These are phyloP conservation scores for Colostygia pectinataria DNA, from an alignment of 2,888 invertebrate species.

Conservation along the genomic window DNA sequence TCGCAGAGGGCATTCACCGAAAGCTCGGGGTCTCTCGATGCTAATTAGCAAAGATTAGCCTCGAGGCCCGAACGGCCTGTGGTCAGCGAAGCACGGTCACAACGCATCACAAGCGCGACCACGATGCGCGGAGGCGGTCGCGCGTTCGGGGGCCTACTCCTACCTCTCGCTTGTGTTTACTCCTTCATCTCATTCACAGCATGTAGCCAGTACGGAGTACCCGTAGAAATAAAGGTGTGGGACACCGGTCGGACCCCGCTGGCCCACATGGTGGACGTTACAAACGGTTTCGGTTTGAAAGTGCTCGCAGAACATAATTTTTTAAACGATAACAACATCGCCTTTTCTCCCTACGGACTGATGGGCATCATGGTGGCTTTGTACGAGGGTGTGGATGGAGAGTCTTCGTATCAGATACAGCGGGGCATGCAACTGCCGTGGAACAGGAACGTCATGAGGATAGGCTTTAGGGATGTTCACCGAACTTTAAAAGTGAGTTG, in stretches of 20 bases:
- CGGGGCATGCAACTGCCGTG: conserved; percentile 87
- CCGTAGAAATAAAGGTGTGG: conserved; percentile 75
- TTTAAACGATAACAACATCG: conserved; percentile 90
- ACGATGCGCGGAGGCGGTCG: conserved; percentile 68
- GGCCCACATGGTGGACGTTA: conserved; percentile 90
- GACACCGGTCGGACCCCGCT: conserved; percentile 81
- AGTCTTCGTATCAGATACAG: conserved; percentile 88
- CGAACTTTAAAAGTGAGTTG: conserved; percentile 89
- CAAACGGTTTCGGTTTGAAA: conserved; percentile 88
- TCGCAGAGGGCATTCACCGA: conserved; percentile 76
- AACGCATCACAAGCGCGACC: conserved; percentile 52
- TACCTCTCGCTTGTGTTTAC: conserved; percentile 38
- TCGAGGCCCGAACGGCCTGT: conserved; percentile 45
- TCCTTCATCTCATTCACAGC: conserved; percentile 40
- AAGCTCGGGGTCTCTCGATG: conserved; percentile 60
- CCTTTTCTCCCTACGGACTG: conserved; percentile 92
- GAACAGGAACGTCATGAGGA: conserved; percentile 87
- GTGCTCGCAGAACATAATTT: conserved; percentile 88
- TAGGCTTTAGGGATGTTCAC: conserved; percentile 92
- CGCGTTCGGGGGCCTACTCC: conserved; percentile 40
- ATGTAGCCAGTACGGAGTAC: conserved; percentile 59
- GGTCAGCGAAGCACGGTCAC: conserved; percentile 59
- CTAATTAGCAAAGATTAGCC: conserved; percentile 72
- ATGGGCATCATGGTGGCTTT: conserved; percentile 91
- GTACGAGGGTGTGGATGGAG: conserved; percentile 90